Conservation (phyloP, 2,113 vertebrate genomes). For the Etia nguti region DNA sequence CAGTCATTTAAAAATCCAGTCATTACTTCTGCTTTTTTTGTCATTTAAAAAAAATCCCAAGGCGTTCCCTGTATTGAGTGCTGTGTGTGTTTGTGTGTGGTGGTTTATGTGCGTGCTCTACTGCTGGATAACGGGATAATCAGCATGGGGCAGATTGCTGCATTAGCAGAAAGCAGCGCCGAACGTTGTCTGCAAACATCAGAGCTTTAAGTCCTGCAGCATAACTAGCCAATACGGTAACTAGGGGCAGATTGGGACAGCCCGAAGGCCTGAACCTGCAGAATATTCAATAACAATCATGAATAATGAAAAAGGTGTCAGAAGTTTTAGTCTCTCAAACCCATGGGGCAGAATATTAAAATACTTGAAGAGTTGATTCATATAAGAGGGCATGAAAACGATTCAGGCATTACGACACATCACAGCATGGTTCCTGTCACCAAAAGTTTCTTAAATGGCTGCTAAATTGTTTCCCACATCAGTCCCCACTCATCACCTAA, state of each 20-base stretch:
- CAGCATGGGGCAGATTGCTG: constrained; percentile 66
- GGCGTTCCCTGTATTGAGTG: constrained; percentile 20
- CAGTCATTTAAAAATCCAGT: background rate
- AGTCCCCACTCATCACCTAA: background rate
- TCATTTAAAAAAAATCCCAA: constrained; percentile 21
- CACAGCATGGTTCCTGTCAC: background rate
- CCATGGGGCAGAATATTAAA: background rate
- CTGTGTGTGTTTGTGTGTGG: background rate
- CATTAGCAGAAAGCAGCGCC: constrained; percentile 58
- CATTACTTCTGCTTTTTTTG: constrained; percentile 8
- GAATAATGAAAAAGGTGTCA: constrained; percentile 12
- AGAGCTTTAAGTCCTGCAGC: constrained; percentile 64
- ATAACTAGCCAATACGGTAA: constrained; percentile 37
- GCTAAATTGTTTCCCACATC: background rate
- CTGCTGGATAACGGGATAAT: constrained; percentile 63
- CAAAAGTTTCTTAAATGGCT: background rate
- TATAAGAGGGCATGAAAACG: background rate
- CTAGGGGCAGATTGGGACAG: constrained; percentile 17
- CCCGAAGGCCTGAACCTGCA: constrained; percentile 17
- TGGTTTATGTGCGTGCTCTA: background rate
- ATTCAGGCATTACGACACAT: background rate
- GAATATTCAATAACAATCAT: constrained; percentile 41
- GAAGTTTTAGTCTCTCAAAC: background rate
- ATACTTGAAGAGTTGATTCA: background rate
- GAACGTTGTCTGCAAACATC: constrained; percentile 68